Conservation (phyloP, 2,888 invertebrate species). For the Cheilosia impressa region DNA sequence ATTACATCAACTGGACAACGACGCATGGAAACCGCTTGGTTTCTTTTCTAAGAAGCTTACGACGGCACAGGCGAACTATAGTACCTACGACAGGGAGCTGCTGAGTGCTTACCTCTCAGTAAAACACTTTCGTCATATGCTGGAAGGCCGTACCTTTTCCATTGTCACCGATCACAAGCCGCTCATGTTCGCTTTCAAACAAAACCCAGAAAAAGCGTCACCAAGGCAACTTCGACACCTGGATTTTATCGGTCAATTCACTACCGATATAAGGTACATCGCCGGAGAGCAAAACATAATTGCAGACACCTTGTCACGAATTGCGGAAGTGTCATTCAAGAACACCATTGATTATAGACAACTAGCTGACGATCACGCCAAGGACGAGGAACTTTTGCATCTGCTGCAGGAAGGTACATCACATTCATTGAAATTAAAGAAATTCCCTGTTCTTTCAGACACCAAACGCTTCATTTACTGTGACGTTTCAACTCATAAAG, state of each 20-base stretch:
- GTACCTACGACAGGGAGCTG: conserved; percentile 1
- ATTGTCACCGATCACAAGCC: too few species aligned
- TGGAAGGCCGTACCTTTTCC: background rate
- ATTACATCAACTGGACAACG: background rate
- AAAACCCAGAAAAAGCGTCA: conserved; percentile 8
- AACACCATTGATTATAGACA: conserved; percentile 14
- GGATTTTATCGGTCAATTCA: conserved; percentile 7
- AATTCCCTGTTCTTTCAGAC: conserved; percentile 23
- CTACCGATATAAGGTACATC: conserved; percentile 14
- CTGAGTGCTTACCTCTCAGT: background rate
- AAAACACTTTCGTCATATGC: background rate
- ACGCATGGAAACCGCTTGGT: background rate
- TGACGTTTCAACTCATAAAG: background rate
- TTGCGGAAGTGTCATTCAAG: conserved; percentile 33
- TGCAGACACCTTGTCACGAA: conserved; percentile 14
- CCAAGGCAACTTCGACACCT: conserved; percentile 22
- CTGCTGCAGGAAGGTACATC: conserved; percentile 10
- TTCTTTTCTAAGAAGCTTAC: too few species aligned
- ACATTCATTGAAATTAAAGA: conserved; percentile 17
- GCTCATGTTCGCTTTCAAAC: background rate
- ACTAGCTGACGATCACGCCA: conserved; percentile 8
- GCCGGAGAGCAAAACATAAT: conserved; percentile 8
- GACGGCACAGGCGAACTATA: background rate
- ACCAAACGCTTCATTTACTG: conserved; percentile 2
- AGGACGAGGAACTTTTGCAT: conserved; percentile 22